phyloP scores from a whole-genome alignment of 1,140 invertebrate genomes.

The Matsumurasca onukii region DNA sequence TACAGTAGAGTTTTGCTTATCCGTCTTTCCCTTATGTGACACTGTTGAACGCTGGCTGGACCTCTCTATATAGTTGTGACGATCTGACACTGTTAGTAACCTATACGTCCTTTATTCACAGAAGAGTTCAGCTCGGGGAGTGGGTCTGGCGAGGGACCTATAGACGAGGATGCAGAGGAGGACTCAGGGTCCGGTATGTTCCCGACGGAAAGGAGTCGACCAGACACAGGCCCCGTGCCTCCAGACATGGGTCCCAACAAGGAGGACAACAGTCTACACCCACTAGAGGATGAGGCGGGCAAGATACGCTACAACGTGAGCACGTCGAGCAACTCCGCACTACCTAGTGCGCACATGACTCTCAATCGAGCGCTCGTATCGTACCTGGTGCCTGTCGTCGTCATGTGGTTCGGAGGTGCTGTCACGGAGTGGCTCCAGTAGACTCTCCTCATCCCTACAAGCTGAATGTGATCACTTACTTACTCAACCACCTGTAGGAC shows the following conservation, averaged over 20 bases:
- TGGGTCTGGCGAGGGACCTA: slow-evolving; percentile 55
- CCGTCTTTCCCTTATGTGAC: too few species aligned
- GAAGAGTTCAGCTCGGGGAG: slow-evolving; percentile 59
- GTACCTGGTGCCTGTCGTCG: slow-evolving; percentile 75
- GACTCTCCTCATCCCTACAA: too few species aligned
- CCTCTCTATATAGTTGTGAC: not conserved
- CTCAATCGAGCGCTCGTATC: slow-evolving; percentile 65
- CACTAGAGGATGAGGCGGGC: slow-evolving; percentile 30
- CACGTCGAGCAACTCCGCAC: slow-evolving; percentile 44
- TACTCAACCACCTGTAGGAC: too few species aligned
- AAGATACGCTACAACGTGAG: slow-evolving; percentile 1
- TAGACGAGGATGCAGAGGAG: slow-evolving; percentile 50
- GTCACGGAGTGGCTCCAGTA: slow-evolving; percentile 63
- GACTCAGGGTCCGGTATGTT: slow-evolving; percentile 50
- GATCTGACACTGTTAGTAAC: too few species aligned
- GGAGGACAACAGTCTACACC: slow-evolving; percentile 36
- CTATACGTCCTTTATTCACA: too few species aligned
- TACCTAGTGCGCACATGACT: slow-evolving; percentile 55
- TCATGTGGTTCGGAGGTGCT: slow-evolving; percentile 80
- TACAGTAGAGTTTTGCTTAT: too few species aligned
- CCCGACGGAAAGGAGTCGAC: slow-evolving; percentile 31
- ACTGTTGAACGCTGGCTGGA: not conserved
- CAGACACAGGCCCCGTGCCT: slow-evolving; percentile 43
- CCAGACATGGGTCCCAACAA: slow-evolving; percentile 44
- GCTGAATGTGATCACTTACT: too few species aligned